Conservation (phyloP, 2,113 vertebrate species). For the Sarotherodon lohbergeri region DNA sequence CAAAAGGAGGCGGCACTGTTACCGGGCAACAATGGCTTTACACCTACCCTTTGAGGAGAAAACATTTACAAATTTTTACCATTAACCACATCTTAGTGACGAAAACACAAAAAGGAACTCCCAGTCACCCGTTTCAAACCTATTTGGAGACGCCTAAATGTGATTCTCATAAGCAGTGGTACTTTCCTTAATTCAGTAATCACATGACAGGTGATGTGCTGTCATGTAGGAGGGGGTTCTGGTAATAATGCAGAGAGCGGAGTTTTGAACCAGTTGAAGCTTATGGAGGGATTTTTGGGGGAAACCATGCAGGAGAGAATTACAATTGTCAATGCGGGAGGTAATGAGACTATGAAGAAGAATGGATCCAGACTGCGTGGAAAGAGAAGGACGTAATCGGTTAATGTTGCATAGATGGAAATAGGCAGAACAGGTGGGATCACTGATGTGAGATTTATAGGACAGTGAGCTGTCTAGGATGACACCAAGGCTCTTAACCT, state of each 20-base stretch:
- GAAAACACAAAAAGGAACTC: not conserved
- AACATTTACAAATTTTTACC: not conserved
- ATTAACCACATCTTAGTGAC: not conserved
- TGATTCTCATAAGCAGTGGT: not conserved
- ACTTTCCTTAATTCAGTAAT: not conserved
- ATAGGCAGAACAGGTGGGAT: not conserved
- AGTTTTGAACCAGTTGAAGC: not conserved
- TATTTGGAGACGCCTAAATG: fast-evolving
- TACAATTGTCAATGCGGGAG: not conserved
- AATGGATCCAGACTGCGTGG: not conserved
- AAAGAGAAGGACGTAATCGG: not conserved
- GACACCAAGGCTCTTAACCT: not conserved
- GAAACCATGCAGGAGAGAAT: not conserved
- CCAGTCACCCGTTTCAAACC: not conserved
- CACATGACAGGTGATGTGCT: not conserved
- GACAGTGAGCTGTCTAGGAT: not conserved
- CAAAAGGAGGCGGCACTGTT: not conserved
- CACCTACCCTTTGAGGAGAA: not conserved
- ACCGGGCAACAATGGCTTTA: not conserved
- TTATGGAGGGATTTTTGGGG: not conserved
- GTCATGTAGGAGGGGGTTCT: not conserved
- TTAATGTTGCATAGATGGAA: not conserved
- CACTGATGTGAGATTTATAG: fast-evolving
- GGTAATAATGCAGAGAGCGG: not conserved
- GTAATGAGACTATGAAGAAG: not conserved